phyloP scores from a whole-genome alignment of 1,140 invertebrate genomes.

The Neelides sp. region DNA sequence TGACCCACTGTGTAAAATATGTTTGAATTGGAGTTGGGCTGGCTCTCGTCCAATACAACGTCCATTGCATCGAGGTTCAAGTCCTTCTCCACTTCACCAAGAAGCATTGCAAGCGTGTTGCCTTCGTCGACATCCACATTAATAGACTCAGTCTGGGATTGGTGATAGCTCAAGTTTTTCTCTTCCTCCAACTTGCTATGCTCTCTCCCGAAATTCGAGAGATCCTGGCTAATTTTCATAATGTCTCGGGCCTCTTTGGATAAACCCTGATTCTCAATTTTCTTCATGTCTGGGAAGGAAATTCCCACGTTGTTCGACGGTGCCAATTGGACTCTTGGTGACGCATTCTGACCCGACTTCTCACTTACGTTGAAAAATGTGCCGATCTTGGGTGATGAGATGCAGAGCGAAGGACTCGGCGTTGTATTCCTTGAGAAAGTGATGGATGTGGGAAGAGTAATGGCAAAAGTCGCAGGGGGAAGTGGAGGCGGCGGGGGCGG shows the following conservation, averaged over 20 bases:
- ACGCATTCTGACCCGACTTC: background rate
- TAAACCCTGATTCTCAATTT: conserved; percentile 4
- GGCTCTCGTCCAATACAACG: conserved; percentile 15
- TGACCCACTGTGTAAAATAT: too few relatives aligned
- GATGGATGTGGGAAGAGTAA: conserved; percentile 39
- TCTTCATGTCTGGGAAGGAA: too few relatives aligned
- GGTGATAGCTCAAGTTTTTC: background rate
- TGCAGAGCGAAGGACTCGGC: background rate
- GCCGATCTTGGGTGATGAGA: background rate
- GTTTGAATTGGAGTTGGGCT: too few relatives aligned
- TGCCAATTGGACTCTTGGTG: too few relatives aligned
- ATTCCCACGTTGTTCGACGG: too few relatives aligned
- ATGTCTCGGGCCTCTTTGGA: conserved; percentile 29
- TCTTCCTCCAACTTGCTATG: conserved; percentile 13
- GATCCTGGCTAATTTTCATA: conserved; percentile 26
- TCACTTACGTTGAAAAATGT: background rate
- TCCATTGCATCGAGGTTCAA: conserved; percentile 21
- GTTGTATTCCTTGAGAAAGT: conserved; percentile 31
- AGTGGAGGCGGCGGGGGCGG: conserved; percentile 39
- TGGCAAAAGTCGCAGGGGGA: conserved; percentile 39
- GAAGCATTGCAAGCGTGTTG: conserved; percentile 16
- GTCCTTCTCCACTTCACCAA: conserved; percentile 21
- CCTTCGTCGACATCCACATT: conserved; percentile 9
- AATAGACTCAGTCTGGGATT: background rate
- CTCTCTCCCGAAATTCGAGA: conserved; percentile 28